Evolutionary conservation across 2,113 vertebrate species (phyloP).

Genomic region (Fregetta grallaria): DNA sequence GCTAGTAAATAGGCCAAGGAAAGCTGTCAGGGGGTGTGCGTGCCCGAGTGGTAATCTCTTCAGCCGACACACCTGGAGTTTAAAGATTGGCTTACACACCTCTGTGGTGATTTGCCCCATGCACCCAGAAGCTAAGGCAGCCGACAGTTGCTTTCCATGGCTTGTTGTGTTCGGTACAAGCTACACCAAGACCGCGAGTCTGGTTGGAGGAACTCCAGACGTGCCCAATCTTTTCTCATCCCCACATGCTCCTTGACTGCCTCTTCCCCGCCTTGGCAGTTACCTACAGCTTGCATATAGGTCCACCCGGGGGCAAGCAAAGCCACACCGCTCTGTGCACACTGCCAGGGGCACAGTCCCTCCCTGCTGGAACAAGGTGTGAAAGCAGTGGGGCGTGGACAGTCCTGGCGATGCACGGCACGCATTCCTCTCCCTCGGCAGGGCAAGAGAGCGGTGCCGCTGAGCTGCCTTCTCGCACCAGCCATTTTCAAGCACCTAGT

Average conservation of each 20-base stretch:
- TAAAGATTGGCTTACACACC: background rate
- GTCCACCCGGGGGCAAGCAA: background rate
- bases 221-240: background rate
- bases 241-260: background rate
- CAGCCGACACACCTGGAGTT: background rate
- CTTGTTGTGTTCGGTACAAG: fast-evolving
- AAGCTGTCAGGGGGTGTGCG: background rate
- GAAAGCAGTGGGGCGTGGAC: background rate
- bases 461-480: background rate
- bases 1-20: conserved; percentile 19
- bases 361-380: background rate
- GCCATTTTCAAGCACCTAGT: background rate
- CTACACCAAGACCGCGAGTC: fast-evolving
- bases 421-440: background rate
- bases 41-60: background rate
- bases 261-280: background rate
- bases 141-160: background rate
- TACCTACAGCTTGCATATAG: background rate
- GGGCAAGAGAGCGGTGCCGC: fast-evolving
- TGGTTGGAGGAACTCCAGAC: background rate
- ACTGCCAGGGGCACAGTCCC: background rate
- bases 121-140: background rate
- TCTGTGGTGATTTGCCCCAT: background rate
- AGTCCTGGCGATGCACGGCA: background rate
- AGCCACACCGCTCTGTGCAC: background rate